phyloP scores from a whole-genome alignment of 2,797 vertebrate species.

The Notamacropus eugenii region DNA sequence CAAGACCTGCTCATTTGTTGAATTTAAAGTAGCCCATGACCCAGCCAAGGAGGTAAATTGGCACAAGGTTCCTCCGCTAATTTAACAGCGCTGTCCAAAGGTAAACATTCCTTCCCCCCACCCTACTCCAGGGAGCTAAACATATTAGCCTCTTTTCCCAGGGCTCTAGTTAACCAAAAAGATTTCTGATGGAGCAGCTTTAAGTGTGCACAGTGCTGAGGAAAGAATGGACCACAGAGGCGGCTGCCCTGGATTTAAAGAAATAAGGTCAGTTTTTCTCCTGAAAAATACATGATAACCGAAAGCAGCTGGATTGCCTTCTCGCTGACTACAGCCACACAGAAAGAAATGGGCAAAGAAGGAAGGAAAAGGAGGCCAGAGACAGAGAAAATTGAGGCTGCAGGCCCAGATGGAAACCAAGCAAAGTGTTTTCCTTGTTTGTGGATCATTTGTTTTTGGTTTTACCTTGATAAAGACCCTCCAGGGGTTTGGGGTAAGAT shows the following conservation, averaged over 20 bases:
- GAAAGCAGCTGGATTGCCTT: neutral
- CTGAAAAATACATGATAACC: neutral
- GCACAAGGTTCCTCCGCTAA: slow-evolving; percentile 65
- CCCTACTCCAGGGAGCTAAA: slow-evolving; percentile 51
- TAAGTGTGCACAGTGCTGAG: slow-evolving; percentile 15
- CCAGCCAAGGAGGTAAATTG: slow-evolving; percentile 66
- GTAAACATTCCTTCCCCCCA: slow-evolving; percentile 40
- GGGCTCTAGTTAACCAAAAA: slow-evolving; percentile 59
- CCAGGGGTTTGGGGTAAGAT: neutral
- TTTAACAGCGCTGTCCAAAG: slow-evolving; percentile 65
- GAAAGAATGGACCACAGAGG: neutral
- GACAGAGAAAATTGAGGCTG: neutral
- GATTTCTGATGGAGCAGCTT: slow-evolving; percentile 55
- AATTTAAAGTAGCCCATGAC: slow-evolving; percentile 57
- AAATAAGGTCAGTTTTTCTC: slow-evolving; percentile 16
- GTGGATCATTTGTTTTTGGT: neutral
- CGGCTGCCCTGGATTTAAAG: slow-evolving; percentile 6
- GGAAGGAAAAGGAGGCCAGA: neutral
- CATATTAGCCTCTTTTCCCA: slow-evolving; percentile 44
- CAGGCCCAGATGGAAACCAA: neutral
- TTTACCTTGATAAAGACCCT: neutral
- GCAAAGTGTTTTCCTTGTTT: neutral
- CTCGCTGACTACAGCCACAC: neutral
- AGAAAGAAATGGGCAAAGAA: neutral
- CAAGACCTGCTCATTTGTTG: slow-evolving; percentile 64